Evolutionary conservation across 2,797 vertebrate species (phyloP), one percentile per base, ranked within the genome.

Genomic region (Urocyon cinereoargenteus): DNA sequence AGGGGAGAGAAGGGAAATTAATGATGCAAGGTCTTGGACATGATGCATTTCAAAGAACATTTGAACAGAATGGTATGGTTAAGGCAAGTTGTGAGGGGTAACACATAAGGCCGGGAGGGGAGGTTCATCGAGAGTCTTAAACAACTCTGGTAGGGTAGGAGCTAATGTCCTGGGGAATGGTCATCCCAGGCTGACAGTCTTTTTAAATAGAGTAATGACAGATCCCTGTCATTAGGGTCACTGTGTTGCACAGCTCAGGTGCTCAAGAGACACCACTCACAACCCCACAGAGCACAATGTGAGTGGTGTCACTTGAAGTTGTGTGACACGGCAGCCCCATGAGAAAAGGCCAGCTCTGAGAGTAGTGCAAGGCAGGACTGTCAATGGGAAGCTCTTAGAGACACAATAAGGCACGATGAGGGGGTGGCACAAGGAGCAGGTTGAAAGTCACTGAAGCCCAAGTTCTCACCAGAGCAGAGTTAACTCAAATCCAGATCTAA

Each of bases 311-410:
- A 31, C 64, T 21, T 6, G 13, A n/a, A 36, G 22, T 1, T 77
- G 61, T 34, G 18, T 16, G 22, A 16, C 6, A 8, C 0, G 19
- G 84, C 18, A 9, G 31, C 62, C 34, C 79, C 28, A 1, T 11
- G 31, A 36, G 22, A 36, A 90, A 73, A 61, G 34, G 14, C 49
- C 26, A 45, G 31, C 1, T 21, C 57, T 13, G 28, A 53, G 31
- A 21, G 11, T 7, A 11, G 4, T 11, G 0, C 11, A 0, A 81
- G 72, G 53, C 14, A 73, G 70, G 62, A 26, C 0, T 0, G 0
- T 49, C 19, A 0, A 21, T 21, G 3, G 40, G 78, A 79, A 82
- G 22, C 26, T 86, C 55, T 21, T 14, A 21, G 57, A 40, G 72
- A 75, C 12, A 0, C 24, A 22, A 18, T n/a, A 70, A 92, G 68